Base-by-base conservation (phyloP, 2,888 invertebrate genomes). In the Falcaria lacertinaria region DNA sequence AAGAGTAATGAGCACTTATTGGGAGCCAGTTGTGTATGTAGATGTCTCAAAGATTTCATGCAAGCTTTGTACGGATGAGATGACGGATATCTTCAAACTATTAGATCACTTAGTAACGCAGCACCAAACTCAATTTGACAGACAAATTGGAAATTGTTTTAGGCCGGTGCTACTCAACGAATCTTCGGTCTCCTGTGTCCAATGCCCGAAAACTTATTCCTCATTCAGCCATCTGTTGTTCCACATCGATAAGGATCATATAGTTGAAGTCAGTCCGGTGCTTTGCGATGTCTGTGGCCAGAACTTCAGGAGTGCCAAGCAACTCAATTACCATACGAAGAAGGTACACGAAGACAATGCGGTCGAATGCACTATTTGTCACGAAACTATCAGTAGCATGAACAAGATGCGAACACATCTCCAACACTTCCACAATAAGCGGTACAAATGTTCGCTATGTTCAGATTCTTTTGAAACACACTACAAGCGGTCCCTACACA, bases 331-430 rank as follows among this genome's bases (percentile, higher is more conserved):
- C 15, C 74, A 75, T 37, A 51, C 61, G 3, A 60, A 47, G n/a
- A 57, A 49, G 6, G 58, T 58, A 11, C 73, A 73, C 34, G 44
- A 50, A 0, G 54, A 56, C 13, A 57, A 57, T 8, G 52, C 61
- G 1, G 48, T 64, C 0, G 47, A 60, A 32, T 77, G 75, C 38
- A 44, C 50, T 0, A 41, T 66, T 2, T 74, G 69, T 35, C 64
- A 70, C 0, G 70, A 70, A 34, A 58, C 63, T 0, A 71, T 82
- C n/a, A 53, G 43, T 43, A 75, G 70, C 47, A 60, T 59, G 1
- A 61, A 72, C 1, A 71, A 75, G n/a, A 48, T 79, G 36, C 57
- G 68, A 13, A 79, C 69, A 5, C 84, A 86, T 49, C 47, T 60
- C 52, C 60, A 57, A 11, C 54, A 54, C 2, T 45, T 45, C 0